A percentile compares a stretch with the other conserved stretches of the same genome.
phyloP scores from a whole-genome alignment of 2,113 vertebrate species.

The Martes martes region DNA sequence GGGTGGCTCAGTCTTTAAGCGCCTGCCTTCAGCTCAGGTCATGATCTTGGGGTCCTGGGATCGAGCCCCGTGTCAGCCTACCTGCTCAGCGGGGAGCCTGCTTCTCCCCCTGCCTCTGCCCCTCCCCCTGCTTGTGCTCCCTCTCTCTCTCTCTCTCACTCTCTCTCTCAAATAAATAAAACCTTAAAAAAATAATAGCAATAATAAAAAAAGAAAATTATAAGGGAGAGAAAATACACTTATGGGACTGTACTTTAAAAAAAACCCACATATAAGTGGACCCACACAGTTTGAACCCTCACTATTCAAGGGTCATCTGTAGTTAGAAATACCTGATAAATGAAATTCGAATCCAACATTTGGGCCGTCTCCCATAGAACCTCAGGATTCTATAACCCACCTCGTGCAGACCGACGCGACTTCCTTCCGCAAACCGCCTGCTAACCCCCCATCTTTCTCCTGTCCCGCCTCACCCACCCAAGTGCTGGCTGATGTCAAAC shows the following conservation, averaged over 20 bases:
- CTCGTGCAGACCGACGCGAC: too few relatives aligned
- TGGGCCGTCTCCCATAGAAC: neutral
- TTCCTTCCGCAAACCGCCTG: neutral
- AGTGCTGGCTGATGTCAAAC: neutral
- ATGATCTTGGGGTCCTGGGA: neutral
- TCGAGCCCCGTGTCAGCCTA: fast-evolving
- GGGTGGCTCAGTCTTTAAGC: neutral
- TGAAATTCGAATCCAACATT: neutral
- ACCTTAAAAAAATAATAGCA: neutral
- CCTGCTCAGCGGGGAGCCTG: neutral
- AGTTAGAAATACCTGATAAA: neutral
- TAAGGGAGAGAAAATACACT: neutral
- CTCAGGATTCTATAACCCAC: neutral
- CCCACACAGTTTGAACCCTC: neutral
- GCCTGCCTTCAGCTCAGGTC: neutral
- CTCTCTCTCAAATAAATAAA: neutral
- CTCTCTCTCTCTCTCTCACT: neutral
- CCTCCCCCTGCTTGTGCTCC: neutral
- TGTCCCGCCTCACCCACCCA: neutral
- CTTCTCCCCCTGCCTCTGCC: neutral
- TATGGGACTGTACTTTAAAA: neutral
- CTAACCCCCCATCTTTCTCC: neutral
- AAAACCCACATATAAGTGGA: neutral
- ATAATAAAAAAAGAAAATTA: neutral
- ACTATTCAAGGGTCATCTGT: neutral